phyloP scores from a whole-genome alignment of 2,113 vertebrate genomes.

The Centropus bengalensis region DNA sequence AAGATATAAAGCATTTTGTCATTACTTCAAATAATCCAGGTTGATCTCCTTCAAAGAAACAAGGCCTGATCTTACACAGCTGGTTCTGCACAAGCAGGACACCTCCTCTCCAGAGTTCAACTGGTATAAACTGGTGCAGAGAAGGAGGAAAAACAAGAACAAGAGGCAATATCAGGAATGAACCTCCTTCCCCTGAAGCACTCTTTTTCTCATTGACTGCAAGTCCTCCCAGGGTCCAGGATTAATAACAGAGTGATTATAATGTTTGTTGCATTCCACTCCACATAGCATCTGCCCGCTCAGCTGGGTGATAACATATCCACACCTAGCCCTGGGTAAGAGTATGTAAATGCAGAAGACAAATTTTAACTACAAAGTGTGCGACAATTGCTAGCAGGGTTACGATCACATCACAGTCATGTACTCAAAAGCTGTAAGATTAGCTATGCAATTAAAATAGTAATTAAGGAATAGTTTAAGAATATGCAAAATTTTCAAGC shows the following conservation, averaged over 20 bases:
- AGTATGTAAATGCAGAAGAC: neutral
- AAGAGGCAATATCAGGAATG: neutral
- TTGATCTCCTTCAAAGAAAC: constrained; percentile 25
- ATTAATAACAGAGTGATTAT: constrained; percentile 18
- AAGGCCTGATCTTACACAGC: neutral
- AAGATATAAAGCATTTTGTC: constrained; percentile 31
- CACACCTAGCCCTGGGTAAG: neutral
- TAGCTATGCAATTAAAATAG: neutral
- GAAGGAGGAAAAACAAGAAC: neutral
- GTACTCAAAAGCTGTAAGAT: neutral
- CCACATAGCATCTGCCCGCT: neutral
- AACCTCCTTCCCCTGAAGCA: neutral
- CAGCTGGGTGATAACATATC: neutral
- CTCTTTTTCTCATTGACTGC: neutral
- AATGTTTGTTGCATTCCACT: neutral
- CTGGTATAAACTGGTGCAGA: neutral
- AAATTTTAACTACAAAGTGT: constrained; percentile 13
- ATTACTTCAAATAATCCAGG: constrained; percentile 45
- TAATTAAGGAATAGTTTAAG: constrained; percentile 1
- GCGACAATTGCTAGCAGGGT: neutral
- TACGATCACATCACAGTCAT: constrained; percentile 28
- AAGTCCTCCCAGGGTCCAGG: neutral
- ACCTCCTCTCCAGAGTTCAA: neutral
- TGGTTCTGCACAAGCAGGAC: neutral
- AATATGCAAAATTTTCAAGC: neutral